These are phyloP conservation scores for Crypturellus undulatus DNA, from an alignment of 2,113 vertebrate species.

Conservation along the genomic window DNA sequence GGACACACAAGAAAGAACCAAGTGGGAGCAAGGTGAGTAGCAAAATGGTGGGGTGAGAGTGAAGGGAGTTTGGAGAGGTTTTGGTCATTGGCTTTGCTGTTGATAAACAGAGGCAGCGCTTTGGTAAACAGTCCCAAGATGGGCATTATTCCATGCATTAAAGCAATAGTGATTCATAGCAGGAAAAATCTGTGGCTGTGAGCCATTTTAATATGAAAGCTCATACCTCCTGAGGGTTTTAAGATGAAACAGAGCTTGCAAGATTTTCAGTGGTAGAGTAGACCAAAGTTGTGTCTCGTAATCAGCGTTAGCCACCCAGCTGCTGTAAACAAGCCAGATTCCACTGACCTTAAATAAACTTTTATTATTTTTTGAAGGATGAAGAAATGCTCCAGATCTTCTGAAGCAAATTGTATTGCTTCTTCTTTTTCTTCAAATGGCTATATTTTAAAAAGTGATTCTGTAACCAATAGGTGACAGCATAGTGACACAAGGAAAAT, in stretches of 20 bases:
- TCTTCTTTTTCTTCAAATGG: background rate
- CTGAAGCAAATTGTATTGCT: background rate
- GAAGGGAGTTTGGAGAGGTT: background rate
- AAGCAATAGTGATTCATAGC: background rate
- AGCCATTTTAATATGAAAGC: background rate
- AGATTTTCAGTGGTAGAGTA: background rate
- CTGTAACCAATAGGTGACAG: slow-evolving; percentile 46
- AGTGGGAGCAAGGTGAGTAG: background rate
- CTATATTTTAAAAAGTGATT: background rate
- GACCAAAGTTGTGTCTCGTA: background rate
- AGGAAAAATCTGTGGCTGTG: background rate
- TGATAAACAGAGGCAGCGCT: background rate
- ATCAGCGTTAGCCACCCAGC: background rate
- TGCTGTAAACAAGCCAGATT: background rate
- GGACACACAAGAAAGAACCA: background rate
- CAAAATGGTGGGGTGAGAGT: background rate
- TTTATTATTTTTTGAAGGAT: background rate
- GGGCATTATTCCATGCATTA: background rate
- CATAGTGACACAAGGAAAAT: background rate
- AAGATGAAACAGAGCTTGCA: background rate
- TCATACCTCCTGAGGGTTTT: background rate
- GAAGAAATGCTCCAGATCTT: background rate
- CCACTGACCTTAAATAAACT: background rate
- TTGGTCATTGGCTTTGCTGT: background rate
- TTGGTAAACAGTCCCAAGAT: background rate